Percentiles rank a stretch among this genome's conserved stretches.
Conservation (phyloP, 2,797 vertebrate species). For the Pogoniulus pusillus region DNA sequence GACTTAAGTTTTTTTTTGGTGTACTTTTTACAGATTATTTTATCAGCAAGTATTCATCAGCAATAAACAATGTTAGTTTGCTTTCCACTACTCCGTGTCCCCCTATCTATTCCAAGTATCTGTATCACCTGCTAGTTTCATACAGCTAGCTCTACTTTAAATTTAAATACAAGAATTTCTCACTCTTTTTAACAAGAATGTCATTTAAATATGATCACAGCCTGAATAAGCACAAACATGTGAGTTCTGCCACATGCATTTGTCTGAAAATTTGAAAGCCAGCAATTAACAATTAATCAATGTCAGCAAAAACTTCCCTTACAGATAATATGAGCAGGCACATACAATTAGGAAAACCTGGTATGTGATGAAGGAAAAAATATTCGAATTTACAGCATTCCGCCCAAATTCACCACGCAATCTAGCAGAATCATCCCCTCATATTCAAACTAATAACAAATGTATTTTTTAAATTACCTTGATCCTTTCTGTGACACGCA, state of each 20-base stretch:
- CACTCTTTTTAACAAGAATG: neutral
- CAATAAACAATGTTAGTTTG: neutral
- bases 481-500: neutral
- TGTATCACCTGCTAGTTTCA: neutral
- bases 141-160: neutral
- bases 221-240: neutral
- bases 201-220: neutral
- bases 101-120: neutral
- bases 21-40: slow-evolving; percentile 12
- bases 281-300: neutral
- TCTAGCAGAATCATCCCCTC: neutral
- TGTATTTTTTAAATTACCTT: neutral
- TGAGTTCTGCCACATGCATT: neutral
- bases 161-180: neutral
- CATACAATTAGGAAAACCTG: neutral
- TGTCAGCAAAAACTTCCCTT: neutral
- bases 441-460: neutral
- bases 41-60: neutral
- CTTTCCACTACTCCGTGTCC: neutral
- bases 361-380: neutral
- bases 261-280: neutral
- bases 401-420: neutral
- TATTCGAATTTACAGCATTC: neutral
- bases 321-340: neutral
- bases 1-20: neutral